These are phyloP conservation scores for Charaxes varanes DNA, from an alignment of 1,140 invertebrate genomes.

Conservation along the genomic window DNA sequence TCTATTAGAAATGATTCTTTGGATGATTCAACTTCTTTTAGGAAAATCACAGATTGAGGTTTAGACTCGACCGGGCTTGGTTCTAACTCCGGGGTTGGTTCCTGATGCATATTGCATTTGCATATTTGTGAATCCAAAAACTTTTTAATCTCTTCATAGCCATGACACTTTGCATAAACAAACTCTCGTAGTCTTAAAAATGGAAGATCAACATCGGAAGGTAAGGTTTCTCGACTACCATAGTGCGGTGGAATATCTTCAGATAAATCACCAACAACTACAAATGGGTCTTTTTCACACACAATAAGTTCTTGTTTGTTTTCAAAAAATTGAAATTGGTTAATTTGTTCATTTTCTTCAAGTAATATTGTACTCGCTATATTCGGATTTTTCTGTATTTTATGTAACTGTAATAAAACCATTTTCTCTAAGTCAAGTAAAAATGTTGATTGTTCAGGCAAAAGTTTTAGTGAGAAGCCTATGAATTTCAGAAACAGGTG, in stretches of 20 bases:
- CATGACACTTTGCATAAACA: conserved; percentile 60
- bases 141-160: conserved; percentile 48
- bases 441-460: conserved; percentile 61
- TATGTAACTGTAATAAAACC: conserved; percentile 55
- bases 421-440: conserved; percentile 58
- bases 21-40: conserved; percentile 20
- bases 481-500: conserved; percentile 59
- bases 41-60: too few species aligned
- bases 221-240: conserved; percentile 53
- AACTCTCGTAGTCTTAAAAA: conserved; percentile 41
- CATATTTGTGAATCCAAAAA: conserved; percentile 41
- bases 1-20: conserved; percentile 32
- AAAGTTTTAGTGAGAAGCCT: conserved; percentile 50
- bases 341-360: conserved; percentile 27
- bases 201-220: conserved; percentile 48
- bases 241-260: conserved; percentile 34
- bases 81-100: conserved; percentile 1
- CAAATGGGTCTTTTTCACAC: conserved; percentile 44
- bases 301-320: conserved; percentile 5
- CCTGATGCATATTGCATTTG: conserved; percentile 29
- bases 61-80: too few species aligned
- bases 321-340: conserved; percentile 44
- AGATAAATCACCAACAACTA: conserved; percentile 40
- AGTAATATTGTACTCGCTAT: conserved; percentile 32
- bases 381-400: conserved; percentile 41